phyloP scores from a whole-genome alignment of 1,140 invertebrate species.

The Lasioglossum albipes region DNA sequence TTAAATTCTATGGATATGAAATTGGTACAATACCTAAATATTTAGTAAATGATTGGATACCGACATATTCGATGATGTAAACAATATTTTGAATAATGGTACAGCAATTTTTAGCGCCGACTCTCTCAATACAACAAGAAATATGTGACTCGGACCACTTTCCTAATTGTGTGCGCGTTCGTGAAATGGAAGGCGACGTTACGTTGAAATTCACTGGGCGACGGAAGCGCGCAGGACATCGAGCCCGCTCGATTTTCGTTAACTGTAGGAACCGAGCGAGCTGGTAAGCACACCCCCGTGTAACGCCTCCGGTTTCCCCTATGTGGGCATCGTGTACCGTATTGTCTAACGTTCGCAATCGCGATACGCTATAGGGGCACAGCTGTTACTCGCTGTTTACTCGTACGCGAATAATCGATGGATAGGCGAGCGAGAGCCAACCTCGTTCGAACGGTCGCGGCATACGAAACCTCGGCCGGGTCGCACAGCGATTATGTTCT shows the following conservation, averaged over 20 bases:
- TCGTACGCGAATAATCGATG: slow-evolving; percentile 47
- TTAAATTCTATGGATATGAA: no score
- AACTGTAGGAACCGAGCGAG: slow-evolving; percentile 24
- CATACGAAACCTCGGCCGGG: background rate
- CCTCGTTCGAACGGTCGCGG: background rate
- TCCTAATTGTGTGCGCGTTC: no score
- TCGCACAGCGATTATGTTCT: background rate
- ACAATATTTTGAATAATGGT: no score
- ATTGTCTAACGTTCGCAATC: slow-evolving; percentile 52
- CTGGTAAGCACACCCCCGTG: slow-evolving; percentile 57
- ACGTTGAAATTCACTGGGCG: background rate
- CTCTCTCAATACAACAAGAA: no score
- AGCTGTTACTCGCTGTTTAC: slow-evolving; percentile 54
- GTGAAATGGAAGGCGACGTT: background rate
- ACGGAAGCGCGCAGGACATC: background rate
- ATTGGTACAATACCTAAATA: no score
- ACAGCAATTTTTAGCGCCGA: no score
- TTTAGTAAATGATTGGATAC: no score
- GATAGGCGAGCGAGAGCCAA: slow-evolving; percentile 21
- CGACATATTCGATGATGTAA: no score
- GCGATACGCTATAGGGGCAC: slow-evolving; percentile 60
- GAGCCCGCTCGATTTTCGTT: background rate
- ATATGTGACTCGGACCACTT: no score
- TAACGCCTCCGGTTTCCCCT: slow-evolving; percentile 48
- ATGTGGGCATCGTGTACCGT: slow-evolving; percentile 44